These are phyloP conservation scores for Apoda limacodes DNA, from an alignment of 2,888 invertebrate genomes.

Conservation along the genomic window DNA sequence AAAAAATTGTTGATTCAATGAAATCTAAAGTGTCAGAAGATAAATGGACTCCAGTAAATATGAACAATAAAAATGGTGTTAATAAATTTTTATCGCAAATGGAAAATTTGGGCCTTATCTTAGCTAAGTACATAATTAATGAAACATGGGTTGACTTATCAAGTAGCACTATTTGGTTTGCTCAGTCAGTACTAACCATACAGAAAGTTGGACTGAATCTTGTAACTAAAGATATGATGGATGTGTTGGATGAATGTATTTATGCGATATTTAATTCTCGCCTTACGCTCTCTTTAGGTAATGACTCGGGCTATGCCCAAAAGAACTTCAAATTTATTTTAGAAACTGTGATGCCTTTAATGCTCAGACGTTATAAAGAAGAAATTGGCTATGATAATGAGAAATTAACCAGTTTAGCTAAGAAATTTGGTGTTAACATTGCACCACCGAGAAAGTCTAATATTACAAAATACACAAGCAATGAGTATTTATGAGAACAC, in stretches of 20 bases:
- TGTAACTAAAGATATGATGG: constrained; percentile 79
- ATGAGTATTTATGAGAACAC: constrained; percentile 71
- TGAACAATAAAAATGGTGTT: constrained; percentile 78
- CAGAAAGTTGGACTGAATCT: constrained; percentile 82
- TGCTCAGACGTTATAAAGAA: constrained; percentile 72
- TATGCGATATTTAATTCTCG: constrained; percentile 81
- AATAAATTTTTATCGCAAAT: constrained; percentile 78
- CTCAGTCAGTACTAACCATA: constrained; percentile 78
- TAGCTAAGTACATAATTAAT: constrained; percentile 74
- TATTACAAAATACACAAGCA: constrained; percentile 77
- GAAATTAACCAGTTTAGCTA: constrained; percentile 58
- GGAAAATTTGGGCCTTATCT: constrained; percentile 75
- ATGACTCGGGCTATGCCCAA: constrained; percentile 56
- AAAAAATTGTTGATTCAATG: constrained; percentile 85
- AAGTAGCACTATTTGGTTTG: constrained; percentile 83
- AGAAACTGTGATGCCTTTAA: constrained; percentile 73
- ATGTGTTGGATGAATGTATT: constrained; percentile 78
- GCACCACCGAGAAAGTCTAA: constrained; percentile 69
- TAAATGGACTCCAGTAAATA: constrained; percentile 86
- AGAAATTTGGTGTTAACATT: constrained; percentile 65
- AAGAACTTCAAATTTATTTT: constrained; percentile 80
- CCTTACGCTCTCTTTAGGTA: constrained; percentile 66
- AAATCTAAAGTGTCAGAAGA: constrained; percentile 83
- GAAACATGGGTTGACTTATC: constrained; percentile 80
- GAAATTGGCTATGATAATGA: constrained; percentile 71